Base-by-base conservation (phyloP, 1,140 invertebrate species). In the Euura saliciscinereae region DNA sequence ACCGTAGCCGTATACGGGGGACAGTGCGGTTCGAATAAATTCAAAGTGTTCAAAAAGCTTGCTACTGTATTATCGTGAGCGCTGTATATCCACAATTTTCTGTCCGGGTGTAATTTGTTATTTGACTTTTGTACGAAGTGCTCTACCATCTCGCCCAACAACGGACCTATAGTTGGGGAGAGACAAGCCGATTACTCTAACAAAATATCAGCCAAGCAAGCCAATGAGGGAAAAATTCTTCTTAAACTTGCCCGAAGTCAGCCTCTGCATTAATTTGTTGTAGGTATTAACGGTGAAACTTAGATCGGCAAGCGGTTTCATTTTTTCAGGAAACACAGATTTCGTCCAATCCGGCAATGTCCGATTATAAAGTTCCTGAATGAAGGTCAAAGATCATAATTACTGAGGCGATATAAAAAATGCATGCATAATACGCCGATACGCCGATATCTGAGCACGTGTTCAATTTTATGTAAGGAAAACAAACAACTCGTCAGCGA, bases 51-150 rank as follows among this genome's bases (percentile, higher is more conserved):
- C 2, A 96, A 85, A 13, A 95, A 78, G 74, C 90, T 92, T 0
- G 92, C 91, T 5, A 96, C 84, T 0, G 92, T 95, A 6, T 91
- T 91, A 81, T 96, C 95, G 83, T 96, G 94, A n/a, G 88, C 92
- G 74, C 92, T 94, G 79, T 92, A 94, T 43, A 94, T 86, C 72
- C 89, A 89, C 65, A 94, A 75, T 69, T 91, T 92, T 10, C 89
- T 85, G 72, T 87, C 79, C 5, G 87, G 85, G 2, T 78, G 70
- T 28, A 86, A 69, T 71, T 44, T 66, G 5, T 65, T 74, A 75
- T 73, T 71, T 2, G 80, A 77, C 71, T 88, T 85, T 0, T 80
- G 76, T 2, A 81, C 74, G 77, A 92, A 88, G 51, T 90, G 85
- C 0, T 85, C 71, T 1, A 90, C 77, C 5, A 93, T 89, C 73